A percentile compares a stretch with the other conserved stretches of the same genome.
Conservation (phyloP, 2,888 invertebrate genomes). For the Noctua fimbriata region DNA sequence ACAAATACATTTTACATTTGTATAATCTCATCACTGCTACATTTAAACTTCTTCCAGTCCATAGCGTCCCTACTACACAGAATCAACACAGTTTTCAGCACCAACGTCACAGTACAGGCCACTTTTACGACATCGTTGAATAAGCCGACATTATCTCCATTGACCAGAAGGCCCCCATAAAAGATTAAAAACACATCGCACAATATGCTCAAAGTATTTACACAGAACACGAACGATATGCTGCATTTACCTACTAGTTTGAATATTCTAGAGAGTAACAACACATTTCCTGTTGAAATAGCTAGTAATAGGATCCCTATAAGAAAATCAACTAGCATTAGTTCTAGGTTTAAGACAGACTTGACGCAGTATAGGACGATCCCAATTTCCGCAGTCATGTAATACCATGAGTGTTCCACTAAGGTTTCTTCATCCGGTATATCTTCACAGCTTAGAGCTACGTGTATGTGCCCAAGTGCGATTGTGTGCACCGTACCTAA, state of each 20-base stretch:
- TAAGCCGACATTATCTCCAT: background rate
- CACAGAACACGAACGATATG: constrained; percentile 13
- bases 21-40: background rate
- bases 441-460: background rate
- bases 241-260: constrained; percentile 12
- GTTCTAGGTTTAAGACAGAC: background rate
- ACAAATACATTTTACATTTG: constrained; percentile 29
- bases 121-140: constrained; percentile 6
- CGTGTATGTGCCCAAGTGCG: constrained; percentile 1
- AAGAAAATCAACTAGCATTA: background rate
- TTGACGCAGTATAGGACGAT: constrained; percentile 7
- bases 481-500: background rate
- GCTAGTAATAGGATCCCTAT: background rate
- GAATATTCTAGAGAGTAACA: constrained; percentile 15
- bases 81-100: constrained; percentile 31
- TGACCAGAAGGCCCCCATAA: constrained; percentile 23
- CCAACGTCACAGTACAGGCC: background rate
- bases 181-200: constrained; percentile 36
- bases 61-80: constrained; percentile 20
- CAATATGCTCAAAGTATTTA: constrained; percentile 20
- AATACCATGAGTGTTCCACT: background rate
- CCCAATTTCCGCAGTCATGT: too few relatives aligned
- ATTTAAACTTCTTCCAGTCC: constrained; percentile 24
- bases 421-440: constrained; percentile 23
- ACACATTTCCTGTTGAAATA: constrained; percentile 23